Evolutionary conservation across 1,140 invertebrate genomes (phyloP).

Genomic region (Hypsibius dujardini): DNA sequence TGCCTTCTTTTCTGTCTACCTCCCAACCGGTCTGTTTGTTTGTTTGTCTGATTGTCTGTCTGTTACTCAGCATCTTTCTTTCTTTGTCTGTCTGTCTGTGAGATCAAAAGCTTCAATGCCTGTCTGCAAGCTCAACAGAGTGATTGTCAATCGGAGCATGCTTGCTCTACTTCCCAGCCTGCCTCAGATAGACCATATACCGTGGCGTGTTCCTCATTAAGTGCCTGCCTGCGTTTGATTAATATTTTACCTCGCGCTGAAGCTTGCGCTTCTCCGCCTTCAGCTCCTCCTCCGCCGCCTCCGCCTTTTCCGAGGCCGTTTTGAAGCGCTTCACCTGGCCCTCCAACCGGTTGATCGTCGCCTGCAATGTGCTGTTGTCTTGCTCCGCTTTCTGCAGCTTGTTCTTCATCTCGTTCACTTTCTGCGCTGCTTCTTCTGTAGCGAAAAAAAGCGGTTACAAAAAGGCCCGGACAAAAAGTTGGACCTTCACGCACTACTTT

Average conservation of each 20-base stretch:
- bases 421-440: conserved; percentile 58
- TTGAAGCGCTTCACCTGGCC: conserved; percentile 86
- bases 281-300: conserved; percentile 82
- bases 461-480: conserved; percentile 22
- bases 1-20: no score
- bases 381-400: conserved; percentile 89
- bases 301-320: conserved; percentile 73
- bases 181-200: no score
- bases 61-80: no score
- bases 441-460: no score
- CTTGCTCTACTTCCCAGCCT: no score
- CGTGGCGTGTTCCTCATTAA: no score
- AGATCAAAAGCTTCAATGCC: no score
- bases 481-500: background rate
- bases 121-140: no score
- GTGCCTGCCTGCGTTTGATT: no score
- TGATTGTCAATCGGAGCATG: no score
- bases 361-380: conserved; percentile 75
- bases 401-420: conserved; percentile 65
- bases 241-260: conserved; percentile 75
- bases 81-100: no score
- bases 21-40: conserved; percentile 10
- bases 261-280: conserved; percentile 85
- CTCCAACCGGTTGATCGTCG: conserved; percentile 65
- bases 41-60: no score